A percentile compares a stretch with the other conserved stretches of the same genome.
phyloP scores from a whole-genome alignment of 2,888 invertebrate genomes.

The Nezara viridula region DNA sequence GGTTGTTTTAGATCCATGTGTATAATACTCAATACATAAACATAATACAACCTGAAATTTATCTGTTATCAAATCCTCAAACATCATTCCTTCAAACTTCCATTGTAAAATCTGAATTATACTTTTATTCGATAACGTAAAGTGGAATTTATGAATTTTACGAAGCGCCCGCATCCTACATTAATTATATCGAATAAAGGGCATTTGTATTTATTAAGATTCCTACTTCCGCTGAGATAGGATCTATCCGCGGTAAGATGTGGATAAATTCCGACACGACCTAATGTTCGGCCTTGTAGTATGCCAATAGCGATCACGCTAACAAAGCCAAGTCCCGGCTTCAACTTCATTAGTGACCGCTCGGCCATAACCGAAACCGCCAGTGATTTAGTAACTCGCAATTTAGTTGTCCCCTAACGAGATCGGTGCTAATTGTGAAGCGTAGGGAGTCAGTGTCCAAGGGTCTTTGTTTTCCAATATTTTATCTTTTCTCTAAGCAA shows the following conservation, averaged over 20 bases:
- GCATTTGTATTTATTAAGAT: no score
- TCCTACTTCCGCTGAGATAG: no score
- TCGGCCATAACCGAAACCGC: neutral
- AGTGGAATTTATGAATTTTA: no score
- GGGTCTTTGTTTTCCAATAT: neutral
- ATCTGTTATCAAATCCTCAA: neutral
- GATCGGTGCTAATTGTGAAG: neutral
- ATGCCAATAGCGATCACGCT: conserved; percentile 18
- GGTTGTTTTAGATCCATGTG: neutral
- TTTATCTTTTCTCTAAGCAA: no score
- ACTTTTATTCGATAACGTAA: no score
- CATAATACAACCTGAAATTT: neutral
- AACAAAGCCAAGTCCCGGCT: neutral
- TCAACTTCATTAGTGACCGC: neutral
- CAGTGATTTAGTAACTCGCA: neutral
- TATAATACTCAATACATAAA: neutral
- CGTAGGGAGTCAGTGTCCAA: neutral
- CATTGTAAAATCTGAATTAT: no score
- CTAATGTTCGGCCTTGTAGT: neutral
- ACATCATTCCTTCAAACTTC: neutral
- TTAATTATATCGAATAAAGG: no score
- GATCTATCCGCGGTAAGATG: neutral
- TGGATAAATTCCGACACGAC: conserved; percentile 39
- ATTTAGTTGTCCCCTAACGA: neutral
- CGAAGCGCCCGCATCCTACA: no score